A percentile compares a stretch with the other conserved stretches of the same genome.
Conservation (phyloP, 2,113 vertebrate species). For the Crotalus viridis region DNA sequence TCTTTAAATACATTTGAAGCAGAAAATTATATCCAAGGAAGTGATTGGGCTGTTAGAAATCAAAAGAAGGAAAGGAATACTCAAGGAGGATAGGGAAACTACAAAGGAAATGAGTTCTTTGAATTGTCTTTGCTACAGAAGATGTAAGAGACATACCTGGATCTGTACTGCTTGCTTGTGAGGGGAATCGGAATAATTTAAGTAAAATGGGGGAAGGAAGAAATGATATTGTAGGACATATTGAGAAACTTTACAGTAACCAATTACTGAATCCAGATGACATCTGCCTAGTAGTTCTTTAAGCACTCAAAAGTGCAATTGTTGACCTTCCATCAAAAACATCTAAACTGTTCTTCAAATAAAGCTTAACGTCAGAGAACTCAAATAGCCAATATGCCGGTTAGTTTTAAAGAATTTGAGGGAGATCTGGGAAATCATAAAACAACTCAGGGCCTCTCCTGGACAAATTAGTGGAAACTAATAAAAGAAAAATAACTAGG, state of each 20-base stretch:
- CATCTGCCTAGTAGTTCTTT: neutral
- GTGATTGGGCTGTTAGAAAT: neutral
- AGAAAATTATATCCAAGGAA: neutral
- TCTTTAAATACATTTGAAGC: neutral
- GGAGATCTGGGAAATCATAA: neutral
- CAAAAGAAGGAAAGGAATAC: neutral
- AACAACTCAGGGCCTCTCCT: neutral
- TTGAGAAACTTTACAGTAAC: neutral
- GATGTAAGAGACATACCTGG: neutral
- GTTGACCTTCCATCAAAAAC: neutral
- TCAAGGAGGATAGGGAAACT: neutral
- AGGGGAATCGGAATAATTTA: neutral
- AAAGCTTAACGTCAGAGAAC: neutral
- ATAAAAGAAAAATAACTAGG: neutral
- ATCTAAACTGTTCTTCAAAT: neutral
- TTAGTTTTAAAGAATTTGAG: neutral
- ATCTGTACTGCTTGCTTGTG: neutral
- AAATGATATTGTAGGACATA: neutral
- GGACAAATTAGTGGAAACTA: neutral
- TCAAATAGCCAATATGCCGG: neutral
- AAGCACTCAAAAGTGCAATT: neutral
- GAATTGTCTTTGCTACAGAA: neutral
- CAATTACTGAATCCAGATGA: neutral
- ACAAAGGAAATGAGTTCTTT: neutral
- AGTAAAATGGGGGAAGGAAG: neutral